Percentiles rank a stretch among this genome's conserved stretches.
phyloP scores from a whole-genome alignment of 2,888 invertebrate genomes.

The Dorcus hopei region DNA sequence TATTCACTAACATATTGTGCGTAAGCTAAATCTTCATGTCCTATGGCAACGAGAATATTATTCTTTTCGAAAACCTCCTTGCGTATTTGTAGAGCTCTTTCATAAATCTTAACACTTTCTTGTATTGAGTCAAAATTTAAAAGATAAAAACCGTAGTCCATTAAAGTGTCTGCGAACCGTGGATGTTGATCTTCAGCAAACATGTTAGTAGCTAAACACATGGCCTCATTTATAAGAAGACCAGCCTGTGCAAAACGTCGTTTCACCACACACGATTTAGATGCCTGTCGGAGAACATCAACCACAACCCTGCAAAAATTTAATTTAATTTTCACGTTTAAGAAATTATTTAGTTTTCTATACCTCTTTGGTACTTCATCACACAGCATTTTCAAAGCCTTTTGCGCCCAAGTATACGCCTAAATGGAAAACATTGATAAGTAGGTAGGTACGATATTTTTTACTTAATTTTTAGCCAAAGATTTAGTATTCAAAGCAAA shows the following conservation, averaged over 20 bases:
- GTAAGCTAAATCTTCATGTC: constrained; percentile 90
- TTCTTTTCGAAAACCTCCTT: constrained; percentile 75
- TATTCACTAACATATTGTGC: constrained; percentile 91
- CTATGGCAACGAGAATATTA: constrained; percentile 85
- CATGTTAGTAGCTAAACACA: constrained; percentile 63
- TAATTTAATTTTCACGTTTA: not conserved
- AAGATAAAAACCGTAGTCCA: constrained; percentile 88
- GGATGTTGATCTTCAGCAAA: constrained; percentile 67
- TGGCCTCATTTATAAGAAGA: constrained; percentile 78
- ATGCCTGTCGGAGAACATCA: constrained; percentile 81
- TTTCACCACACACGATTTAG: constrained; percentile 88
- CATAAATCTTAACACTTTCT: constrained; percentile 80
- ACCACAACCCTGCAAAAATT: constrained; percentile 60
- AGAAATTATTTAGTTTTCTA: not conserved
- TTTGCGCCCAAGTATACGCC: constrained; percentile 72
- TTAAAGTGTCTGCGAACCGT: constrained; percentile 77
- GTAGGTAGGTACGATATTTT: no score
- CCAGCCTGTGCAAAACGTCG: constrained; percentile 80
- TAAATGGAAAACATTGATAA: constrained; percentile 33
- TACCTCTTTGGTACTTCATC: constrained; percentile 62
- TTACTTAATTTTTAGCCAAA: no score
- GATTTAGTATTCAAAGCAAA: no score
- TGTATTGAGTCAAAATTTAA: constrained; percentile 83
- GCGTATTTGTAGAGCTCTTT: constrained; percentile 72
- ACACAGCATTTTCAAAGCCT: constrained; percentile 68